Base-by-base conservation (phyloP, 2,888 invertebrate species). In the Torymus aiolomorphi region DNA sequence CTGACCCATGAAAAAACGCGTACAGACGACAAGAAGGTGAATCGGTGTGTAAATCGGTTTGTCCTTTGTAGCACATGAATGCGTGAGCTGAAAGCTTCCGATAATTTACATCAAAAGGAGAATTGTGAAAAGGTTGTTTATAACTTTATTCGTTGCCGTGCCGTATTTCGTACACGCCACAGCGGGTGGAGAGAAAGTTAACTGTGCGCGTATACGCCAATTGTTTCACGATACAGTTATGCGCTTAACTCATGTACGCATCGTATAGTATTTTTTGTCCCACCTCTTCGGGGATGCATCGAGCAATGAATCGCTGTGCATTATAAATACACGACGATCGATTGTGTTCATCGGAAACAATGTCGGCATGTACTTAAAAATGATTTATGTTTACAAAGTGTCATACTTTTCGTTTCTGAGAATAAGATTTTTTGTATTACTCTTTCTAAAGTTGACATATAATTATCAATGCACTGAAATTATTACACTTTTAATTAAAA, bases 171-270 rank as follows among this genome's bases (percentile, higher is more conserved):
- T 2, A 61, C n/a, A 5, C 16, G 42, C n/a, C 20, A 20, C 16
- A 49, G 14, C 20, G 61, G 10, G 56, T 42, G 31, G 67, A 42
- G 73, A 67, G 78, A 78, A 78, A 78, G 78, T 71, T 65, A 49
- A 14, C 13, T n/a, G 13, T 52, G n/a, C 5, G 13, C 42, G 12
- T 24, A 11, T 51, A 66, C 63, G 18, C 59, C 51, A 24, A 65
- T 79, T 75, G 67, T 74, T 75, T 70, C 59, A 8, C 57, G 31
- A 31, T 56, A 74, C 63, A 63, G 63, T 75, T 75, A 65, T 10
- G 52, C n/a, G 20, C 42, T 65, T 51, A 70, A 65, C 18, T 63
- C 31, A 70, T 69, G 69, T 13, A 65, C 54, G 14, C 13, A n/a
- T 57, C 57, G 42, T 42, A 42, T 8, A 42, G 42, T 8, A 42